Percentiles rank a stretch among this genome's conserved stretches.
These are phyloP conservation scores for Lophotis ruficrista DNA, from an alignment of 2,113 vertebrate genomes.

Conservation along the genomic window DNA sequence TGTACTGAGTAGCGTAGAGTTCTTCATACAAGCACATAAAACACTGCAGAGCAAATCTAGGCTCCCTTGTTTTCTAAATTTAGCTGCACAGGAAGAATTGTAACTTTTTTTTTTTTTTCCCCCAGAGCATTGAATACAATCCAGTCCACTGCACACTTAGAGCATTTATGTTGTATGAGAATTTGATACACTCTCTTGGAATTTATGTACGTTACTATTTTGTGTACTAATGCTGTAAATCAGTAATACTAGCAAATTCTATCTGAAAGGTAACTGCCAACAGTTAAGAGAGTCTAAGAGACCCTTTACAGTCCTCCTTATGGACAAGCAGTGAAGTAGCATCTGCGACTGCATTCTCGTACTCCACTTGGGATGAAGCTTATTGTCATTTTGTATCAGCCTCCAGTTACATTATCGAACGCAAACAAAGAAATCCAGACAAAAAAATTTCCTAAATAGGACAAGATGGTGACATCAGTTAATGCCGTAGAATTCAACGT, in stretches of 20 bases:
- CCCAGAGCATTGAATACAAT: neutral
- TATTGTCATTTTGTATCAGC: conserved; percentile 14
- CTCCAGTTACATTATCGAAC: neutral
- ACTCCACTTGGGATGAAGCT: neutral
- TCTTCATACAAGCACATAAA: neutral
- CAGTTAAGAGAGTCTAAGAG: neutral
- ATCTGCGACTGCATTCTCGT: neutral
- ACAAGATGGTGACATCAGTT: conserved; percentile 6
- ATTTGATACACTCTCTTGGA: neutral
- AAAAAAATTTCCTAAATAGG: conserved; percentile 70
- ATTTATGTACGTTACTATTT: neutral
- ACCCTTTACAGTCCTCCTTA: neutral
- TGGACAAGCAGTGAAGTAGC: neutral
- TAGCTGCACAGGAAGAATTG: neutral
- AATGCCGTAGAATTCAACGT: conserved; percentile 3
- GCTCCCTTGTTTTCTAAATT: neutral
- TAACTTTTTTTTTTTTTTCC: neutral
- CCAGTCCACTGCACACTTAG: neutral
- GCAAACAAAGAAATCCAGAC: conserved; percentile 40
- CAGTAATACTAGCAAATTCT: neutral
- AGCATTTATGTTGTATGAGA: neutral
- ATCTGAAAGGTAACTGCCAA: neutral
- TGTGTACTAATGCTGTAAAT: neutral
- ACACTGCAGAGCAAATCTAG: neutral
- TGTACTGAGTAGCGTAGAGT: neutral